Base-by-base conservation (phyloP, 1,140 invertebrate genomes). In the Zaprionus capensis region DNA sequence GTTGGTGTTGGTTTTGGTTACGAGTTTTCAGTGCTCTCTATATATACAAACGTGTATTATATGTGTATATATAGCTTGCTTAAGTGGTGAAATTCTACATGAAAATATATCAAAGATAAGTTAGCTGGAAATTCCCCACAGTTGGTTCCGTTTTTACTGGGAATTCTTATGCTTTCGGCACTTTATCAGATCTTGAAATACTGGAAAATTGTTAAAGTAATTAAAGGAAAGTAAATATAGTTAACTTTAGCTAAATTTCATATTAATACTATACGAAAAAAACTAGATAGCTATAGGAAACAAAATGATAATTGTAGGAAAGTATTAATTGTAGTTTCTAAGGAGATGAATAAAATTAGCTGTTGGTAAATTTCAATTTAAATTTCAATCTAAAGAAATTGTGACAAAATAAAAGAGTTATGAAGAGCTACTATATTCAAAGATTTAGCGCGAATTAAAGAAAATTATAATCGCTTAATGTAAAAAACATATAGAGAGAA, bases 1-100 rank as follows among this genome's bases (percentile, higher is more conserved):
- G 17, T 70, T 63, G 72, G 72, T 75, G 67, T 64, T 58, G 72
- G 72, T 34, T 46, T 69, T 38, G 22, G 15, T 26, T 31, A 57
- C 41, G 41, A 46, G 41, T 17, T 46, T 20, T 15, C 22, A 31
- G 24, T 56, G 22, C 22, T 56, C 15, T 31, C n/a, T 31, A 31
- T 17, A 56, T 31, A 28, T 51, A 53, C 26, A 36, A 34, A 24
- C 22, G 51, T 53, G 9, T 49, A 53, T 49, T 22, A 34, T 7
- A 22, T 22, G 22, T 41, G 22, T 28, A 26, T 26, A 38, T 41
- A 28, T 14, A 41, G 31, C 17, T 4, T 15, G 49, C 24, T 57
- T 34, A 49, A 15, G 55, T 67, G 17, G 38, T 17, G 41, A 67
- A 49, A 67, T 58, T 57, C 46, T n/a, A 11, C 34, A 41, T 38